phyloP scores from a whole-genome alignment of 2,797 vertebrate genomes.

The Meda fulgida region DNA sequence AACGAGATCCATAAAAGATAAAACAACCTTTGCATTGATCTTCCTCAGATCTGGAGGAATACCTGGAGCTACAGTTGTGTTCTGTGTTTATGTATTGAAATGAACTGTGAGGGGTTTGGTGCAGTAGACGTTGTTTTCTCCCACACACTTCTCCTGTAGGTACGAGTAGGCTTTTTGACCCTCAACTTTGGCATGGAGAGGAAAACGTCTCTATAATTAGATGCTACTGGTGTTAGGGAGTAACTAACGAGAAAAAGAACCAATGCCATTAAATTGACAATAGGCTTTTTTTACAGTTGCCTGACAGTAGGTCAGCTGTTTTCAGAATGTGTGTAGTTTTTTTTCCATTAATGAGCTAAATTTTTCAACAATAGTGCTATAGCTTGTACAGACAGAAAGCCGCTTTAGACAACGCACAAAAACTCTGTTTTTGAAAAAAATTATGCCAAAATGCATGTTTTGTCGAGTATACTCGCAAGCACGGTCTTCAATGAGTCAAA shows the following conservation, averaged over 20 bases:
- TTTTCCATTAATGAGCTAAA: conserved; percentile 1
- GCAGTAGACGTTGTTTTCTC: conserved; percentile 73
- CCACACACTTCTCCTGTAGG: conserved; percentile 77
- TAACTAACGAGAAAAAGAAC: conserved; percentile 22
- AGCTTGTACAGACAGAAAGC: background rate
- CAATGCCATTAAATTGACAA: background rate
- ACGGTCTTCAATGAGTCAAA: no score
- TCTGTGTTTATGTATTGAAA: conserved; percentile 72
- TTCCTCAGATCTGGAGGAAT: conserved; percentile 75
- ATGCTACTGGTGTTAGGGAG: conserved; percentile 58
- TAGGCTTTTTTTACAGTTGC: background rate
- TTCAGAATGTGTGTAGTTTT: background rate
- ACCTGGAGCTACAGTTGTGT: conserved; percentile 73
- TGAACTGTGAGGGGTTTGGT: conserved; percentile 66
- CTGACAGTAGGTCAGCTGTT: conserved; percentile 6
- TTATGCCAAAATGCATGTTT: no score
- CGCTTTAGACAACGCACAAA: no score
- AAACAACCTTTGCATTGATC: conserved; percentile 79
- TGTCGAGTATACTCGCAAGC: no score
- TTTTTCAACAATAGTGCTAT: background rate
- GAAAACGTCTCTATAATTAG: conserved; percentile 76
- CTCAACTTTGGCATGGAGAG: conserved; percentile 72
- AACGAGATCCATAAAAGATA: conserved; percentile 79
- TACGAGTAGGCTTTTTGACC: conserved; percentile 72
- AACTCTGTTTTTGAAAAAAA: no score